Evolutionary conservation across 2,888 invertebrate genomes (phyloP).

Genomic region (Apodemia zela): DNA sequence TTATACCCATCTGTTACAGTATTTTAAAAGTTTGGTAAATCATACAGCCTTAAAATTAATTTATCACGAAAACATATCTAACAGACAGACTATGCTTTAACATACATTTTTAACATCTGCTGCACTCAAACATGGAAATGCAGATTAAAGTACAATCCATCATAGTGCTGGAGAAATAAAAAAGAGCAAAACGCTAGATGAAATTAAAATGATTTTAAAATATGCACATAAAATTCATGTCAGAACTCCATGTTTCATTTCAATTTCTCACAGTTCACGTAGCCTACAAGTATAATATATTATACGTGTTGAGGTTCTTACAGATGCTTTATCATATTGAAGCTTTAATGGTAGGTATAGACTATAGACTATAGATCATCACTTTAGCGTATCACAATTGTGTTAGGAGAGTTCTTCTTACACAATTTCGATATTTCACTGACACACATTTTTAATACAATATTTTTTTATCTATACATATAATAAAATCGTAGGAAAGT

Average conservation of each 20-base stretch:
- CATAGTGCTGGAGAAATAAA: neutral
- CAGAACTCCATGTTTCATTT: neutral
- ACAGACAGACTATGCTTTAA: neutral
- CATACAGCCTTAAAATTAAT: neutral
- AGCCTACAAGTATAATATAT: neutral
- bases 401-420: too few species aligned
- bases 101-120: neutral
- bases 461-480: too few species aligned
- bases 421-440: too few species aligned
- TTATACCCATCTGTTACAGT: too few species aligned
- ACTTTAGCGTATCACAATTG: too few species aligned
- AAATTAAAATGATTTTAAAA: slow-evolving; percentile 2
- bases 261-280: slow-evolving; percentile 2
- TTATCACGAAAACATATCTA: neutral
- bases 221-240: neutral
- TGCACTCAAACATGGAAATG: neutral
- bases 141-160: neutral
- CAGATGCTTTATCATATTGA: neutral
- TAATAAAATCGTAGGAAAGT: too few species aligned
- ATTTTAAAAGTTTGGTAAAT: too few species aligned
- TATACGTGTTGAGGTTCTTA: neutral
- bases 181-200: neutral
- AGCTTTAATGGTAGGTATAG: too few species aligned
- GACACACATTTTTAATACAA: too few species aligned
- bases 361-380: too few species aligned